Base-by-base conservation (phyloP, 2,113 vertebrate species). In the Coryphaenoides rupestris region DNA sequence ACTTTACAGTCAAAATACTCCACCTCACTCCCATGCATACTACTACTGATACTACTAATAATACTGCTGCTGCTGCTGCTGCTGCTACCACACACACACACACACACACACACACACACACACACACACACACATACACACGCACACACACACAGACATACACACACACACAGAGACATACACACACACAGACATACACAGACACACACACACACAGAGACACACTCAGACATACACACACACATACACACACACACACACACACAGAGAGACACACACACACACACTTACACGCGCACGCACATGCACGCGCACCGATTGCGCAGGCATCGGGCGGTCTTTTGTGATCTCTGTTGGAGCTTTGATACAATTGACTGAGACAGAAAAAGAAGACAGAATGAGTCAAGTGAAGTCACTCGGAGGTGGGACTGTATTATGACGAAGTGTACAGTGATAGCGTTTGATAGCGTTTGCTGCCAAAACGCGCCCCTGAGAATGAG, bases 1-100 rank as follows among this genome's bases (percentile, higher is more conserved):
- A 86, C 86, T 78, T 75, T 77, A 76, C 79, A 73, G 76, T 79
- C 76, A 68, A 85, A 84, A 86, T 86, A 83, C 54, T 19, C 52
- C 55, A 16, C 47, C 66, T 69, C 80, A 85, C 85, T 86, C 83
- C 84, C 81, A 86, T 85, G 65, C 84, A 76, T 79, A 84, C 71
- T 75, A 86, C 76, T 76, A 82, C 76, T 80, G 9, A 7, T 40
- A 40, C n/a, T n/a, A n/a, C n/a, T n/a, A n/a, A n/a, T n/a, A n/a
- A n/a, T n/a, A n/a, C n/a, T n/a, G n/a, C n/a, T n/a, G n/a, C n/a
- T n/a, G n/a, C n/a, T n/a, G n/a, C n/a, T n/a, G n/a, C n/a, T n/a
- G n/a, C n/a, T n/a, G n/a, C n/a, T n/a, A n/a, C 19, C 55, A 56
- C 55, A 45, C 40, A 45, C 40, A 45, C 40, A 45, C 40, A 45